Evolutionary conservation across 92 coral and sea anemone genomes (phyloP).

Genomic region (Blastomussa wellsi): DNA sequence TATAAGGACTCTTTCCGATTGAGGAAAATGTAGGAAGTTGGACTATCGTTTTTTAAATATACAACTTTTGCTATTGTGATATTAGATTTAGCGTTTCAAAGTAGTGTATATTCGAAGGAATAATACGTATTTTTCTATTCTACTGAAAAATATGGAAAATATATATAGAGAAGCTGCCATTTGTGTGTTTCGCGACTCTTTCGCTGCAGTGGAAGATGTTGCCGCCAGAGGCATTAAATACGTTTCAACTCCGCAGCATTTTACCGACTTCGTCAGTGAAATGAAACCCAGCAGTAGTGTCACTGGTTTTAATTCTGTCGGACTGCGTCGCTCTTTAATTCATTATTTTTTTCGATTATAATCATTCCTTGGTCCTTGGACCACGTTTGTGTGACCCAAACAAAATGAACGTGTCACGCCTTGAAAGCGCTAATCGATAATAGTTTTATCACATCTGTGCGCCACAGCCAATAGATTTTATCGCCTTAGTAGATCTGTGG

Average conservation of each 20-base stretch:
- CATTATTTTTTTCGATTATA: not conserved
- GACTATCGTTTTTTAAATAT: not conserved
- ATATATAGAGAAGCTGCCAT: not conserved
- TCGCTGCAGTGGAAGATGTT: not conserved
- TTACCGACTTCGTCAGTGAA: not conserved
- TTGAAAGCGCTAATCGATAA: not conserved
- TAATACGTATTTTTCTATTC: not conserved
- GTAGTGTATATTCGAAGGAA: not conserved
- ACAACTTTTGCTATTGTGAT: not conserved
- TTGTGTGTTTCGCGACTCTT: not conserved
- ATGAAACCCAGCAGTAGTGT: not conserved
- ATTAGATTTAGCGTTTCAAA: not conserved
- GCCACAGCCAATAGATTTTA: not conserved
- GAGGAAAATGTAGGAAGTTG: not conserved
- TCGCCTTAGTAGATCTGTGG: constrained; percentile 8
- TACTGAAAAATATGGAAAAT: not conserved
- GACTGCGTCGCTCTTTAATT: not conserved
- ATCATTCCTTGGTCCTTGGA: not conserved
- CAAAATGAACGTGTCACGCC: not conserved
- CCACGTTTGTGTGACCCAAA: not conserved
- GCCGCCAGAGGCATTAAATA: not conserved
- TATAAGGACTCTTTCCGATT: not conserved
- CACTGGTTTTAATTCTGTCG: not conserved
- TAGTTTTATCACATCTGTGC: not conserved
- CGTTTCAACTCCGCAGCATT: not conserved